phyloP scores from a whole-genome alignment of 2,113 vertebrate species.

The Ibidorhyncha struthersii region DNA sequence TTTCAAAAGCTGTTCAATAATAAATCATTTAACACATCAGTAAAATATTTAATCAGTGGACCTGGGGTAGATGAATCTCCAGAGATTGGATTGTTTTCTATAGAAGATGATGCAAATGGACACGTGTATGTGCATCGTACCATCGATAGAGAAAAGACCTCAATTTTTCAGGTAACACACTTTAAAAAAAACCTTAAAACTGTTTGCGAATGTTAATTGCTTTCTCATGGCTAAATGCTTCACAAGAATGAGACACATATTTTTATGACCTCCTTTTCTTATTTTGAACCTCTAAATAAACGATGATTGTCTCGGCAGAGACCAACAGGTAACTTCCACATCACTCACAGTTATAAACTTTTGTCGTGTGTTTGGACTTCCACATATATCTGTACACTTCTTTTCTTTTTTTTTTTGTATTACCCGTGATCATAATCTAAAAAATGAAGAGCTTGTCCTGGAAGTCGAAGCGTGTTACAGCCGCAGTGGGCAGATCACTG shows the following conservation, averaged over 20 bases:
- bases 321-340: neutral
- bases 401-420: neutral
- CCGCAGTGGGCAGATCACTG: neutral
- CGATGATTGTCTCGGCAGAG: neutral
- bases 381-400: neutral
- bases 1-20: constrained; percentile 60
- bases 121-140: constrained; percentile 33
- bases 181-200: neutral
- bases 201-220: neutral
- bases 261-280: neutral
- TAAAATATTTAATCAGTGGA: constrained; percentile 76
- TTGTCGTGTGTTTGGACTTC: neutral
- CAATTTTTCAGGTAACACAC: constrained; percentile 65
- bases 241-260: neutral
- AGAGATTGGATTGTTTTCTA: constrained; percentile 68
- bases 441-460: neutral
- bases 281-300: neutral
- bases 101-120: constrained; percentile 58
- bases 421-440: neutral
- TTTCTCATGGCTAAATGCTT: neutral
- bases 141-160: constrained; percentile 76
- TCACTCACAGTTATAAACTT: neutral
- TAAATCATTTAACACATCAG: neutral
- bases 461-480: neutral
- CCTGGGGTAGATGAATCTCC: constrained; percentile 72